phyloP scores from a whole-genome alignment of 2,113 vertebrate species.

The Bubalus kerabau region DNA sequence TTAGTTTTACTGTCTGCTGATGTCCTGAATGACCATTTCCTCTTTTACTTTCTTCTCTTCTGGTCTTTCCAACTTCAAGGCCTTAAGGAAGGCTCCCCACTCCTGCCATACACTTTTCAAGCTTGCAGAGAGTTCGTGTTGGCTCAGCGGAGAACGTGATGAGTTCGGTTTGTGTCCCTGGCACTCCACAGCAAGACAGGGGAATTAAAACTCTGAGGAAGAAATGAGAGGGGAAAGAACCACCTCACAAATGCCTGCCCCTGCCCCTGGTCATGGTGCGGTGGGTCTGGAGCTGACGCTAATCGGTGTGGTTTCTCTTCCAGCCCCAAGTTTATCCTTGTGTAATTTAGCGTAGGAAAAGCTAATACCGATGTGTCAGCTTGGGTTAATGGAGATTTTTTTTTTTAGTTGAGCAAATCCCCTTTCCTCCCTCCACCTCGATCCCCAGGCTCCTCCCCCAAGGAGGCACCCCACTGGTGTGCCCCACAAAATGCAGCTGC shows the following conservation, averaged over 20 bases:
- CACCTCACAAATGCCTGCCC: background rate
- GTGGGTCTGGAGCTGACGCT: slow-evolving; percentile 54
- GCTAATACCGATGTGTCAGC: slow-evolving; percentile 73
- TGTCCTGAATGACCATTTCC: slow-evolving; percentile 61
- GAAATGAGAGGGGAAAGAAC: background rate
- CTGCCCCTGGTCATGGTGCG: background rate
- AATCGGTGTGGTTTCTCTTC: slow-evolving; percentile 71
- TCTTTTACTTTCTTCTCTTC: background rate
- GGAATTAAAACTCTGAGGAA: background rate
- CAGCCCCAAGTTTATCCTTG: slow-evolving; percentile 75
- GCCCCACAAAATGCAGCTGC: background rate
- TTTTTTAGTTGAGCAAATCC: slow-evolving; percentile 22
- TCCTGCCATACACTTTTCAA: slow-evolving; percentile 30
- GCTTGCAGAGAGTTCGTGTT: slow-evolving; percentile 58
- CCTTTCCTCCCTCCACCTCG: background rate
- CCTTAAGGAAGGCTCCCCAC: background rate
- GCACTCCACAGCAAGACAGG: slow-evolving; percentile 26
- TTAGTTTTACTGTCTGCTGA: background rate
- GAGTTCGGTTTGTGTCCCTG: slow-evolving; percentile 62
- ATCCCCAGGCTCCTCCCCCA: background rate
- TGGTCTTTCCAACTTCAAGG: background rate
- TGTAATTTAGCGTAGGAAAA: slow-evolving; percentile 77
- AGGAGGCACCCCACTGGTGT: background rate
- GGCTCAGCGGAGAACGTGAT: slow-evolving; percentile 56
- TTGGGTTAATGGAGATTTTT: slow-evolving; percentile 69